phyloP scores from a whole-genome alignment of 2,888 invertebrate genomes.

The Drosophila fulvimacula region DNA sequence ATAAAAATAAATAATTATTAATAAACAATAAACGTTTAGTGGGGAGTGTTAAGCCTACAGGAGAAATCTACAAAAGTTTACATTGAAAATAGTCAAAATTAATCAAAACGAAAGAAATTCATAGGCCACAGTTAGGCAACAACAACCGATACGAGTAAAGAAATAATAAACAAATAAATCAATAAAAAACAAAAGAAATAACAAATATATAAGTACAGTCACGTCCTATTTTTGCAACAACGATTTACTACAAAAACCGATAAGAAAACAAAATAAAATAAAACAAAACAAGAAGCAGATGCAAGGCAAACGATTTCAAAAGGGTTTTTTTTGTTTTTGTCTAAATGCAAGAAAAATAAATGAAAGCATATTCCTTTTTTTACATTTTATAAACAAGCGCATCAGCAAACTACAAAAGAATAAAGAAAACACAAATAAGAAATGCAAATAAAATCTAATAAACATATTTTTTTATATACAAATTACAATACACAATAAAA shows the following conservation, averaged over 20 bases:
- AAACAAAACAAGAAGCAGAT: constrained; percentile 33
- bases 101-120: constrained; percentile 64
- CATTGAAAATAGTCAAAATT: constrained; percentile 67
- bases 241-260: constrained; percentile 80
- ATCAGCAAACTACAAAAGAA: constrained; percentile 55
- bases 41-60: constrained; percentile 56
- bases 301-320: constrained; percentile 47
- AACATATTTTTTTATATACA: constrained; percentile 75
- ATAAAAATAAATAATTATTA: constrained; percentile 40
- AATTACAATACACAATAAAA: constrained; percentile 40
- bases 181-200: constrained; percentile 24
- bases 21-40: constrained; percentile 38
- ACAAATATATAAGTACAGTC: constrained; percentile 76
- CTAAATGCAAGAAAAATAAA: constrained; percentile 30
- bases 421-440: constrained; percentile 6
- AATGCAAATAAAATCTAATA: constrained; percentile 33
- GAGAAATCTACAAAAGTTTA: constrained; percentile 50
- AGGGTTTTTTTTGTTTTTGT: constrained; percentile 50
- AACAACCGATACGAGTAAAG: constrained; percentile 40
- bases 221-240: constrained; percentile 85
- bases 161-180: constrained; percentile 28
- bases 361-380: constrained; percentile 74
- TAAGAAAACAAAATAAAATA: constrained; percentile 32
- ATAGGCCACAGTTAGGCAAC: constrained; percentile 66
- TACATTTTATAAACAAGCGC: constrained; percentile 73